phyloP scores from a whole-genome alignment of 1,140 invertebrate genomes.

The Matsumurasca onukii region DNA sequence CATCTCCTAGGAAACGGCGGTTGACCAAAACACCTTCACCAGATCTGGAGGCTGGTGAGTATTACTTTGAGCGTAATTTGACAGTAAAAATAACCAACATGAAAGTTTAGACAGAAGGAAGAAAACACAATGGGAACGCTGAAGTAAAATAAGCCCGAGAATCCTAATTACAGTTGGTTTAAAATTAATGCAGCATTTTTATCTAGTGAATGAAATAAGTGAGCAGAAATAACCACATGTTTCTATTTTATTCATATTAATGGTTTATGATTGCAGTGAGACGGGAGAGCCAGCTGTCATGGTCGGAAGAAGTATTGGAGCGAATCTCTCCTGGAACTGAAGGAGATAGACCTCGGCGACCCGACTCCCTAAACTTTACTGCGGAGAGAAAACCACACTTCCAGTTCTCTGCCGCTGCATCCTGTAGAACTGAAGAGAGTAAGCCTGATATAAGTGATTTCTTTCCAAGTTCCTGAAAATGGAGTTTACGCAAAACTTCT shows the following conservation, averaged over 20 bases:
- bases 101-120: too few species aligned
- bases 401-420: constrained; percentile 10
- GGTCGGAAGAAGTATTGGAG: constrained; percentile 27
- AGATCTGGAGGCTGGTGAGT: constrained; percentile 12
- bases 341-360: neutral
- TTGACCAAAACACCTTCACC: constrained; percentile 45
- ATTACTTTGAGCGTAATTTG: neutral
- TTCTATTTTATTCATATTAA: too few species aligned
- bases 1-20: constrained; percentile 43
- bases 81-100: too few species aligned
- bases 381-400: constrained; percentile 21
- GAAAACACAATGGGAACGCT: too few species aligned
- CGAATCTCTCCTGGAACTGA: constrained; percentile 3
- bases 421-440: constrained; percentile 17
- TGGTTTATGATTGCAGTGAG: constrained; percentile 27
- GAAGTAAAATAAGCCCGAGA: too few species aligned
- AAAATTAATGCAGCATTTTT: too few species aligned
- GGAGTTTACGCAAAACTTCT: too few species aligned
- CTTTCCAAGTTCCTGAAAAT: too few species aligned
- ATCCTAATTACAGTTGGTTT: too few species aligned
- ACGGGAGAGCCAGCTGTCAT: constrained; percentile 22
- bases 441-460: neutral
- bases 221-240: too few species aligned
- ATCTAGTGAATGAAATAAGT: too few species aligned
- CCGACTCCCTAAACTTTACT: constrained; percentile 16